Base-by-base conservation (phyloP, 1,140 invertebrate species). In the Chrysomallon squamiferum region DNA sequence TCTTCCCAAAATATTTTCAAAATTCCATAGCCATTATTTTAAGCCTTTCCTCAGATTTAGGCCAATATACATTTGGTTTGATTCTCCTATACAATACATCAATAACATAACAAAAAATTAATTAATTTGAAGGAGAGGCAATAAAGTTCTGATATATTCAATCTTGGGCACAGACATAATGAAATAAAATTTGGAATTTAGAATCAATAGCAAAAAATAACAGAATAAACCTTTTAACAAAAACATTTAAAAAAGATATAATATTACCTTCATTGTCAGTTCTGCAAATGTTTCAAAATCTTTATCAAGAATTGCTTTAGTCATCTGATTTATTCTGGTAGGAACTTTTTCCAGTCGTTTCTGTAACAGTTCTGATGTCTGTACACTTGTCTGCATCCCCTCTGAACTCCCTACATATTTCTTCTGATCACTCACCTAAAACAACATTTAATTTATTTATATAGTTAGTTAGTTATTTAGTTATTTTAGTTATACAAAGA, bases 221-320 rank as follows among this genome's bases (percentile, higher is more conserved):
- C 25, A 30, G 25, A 20, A 30, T 20, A 15, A 30, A 43, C 50
- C n/a, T n/a, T n/a, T n/a, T n/a, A n/a, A n/a, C n/a, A n/a, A n/a
- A n/a, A n/a, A n/a, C n/a, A n/a, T n/a, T n/a, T n/a, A n/a, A n/a
- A n/a, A n/a, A n/a, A n/a, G n/a, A n/a, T n/a, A n/a, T n/a, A n/a
- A n/a, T n/a, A 18, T n/a, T 75, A 86, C 86, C 78, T 91, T 91
- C 93, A 99, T 99, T 20, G 96, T 98, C 9, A 98, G 88, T 84
- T 94, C 90, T 32, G 94, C 96, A 89, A 99, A 97, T 57, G 84
- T 89, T 41, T 89, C 70, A 85, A 99, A 99, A 87, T 99, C 88
- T 80, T 88, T 92, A 0, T 89, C 75, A 33, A 87, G 60, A 59
- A 99, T 97, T 9, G 96, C 94, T 77, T 89, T 74, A 66, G 88